Evolutionary conservation across 2,888 invertebrate species (phyloP).

Genomic region (Lamellibrachia satsuma): DNA sequence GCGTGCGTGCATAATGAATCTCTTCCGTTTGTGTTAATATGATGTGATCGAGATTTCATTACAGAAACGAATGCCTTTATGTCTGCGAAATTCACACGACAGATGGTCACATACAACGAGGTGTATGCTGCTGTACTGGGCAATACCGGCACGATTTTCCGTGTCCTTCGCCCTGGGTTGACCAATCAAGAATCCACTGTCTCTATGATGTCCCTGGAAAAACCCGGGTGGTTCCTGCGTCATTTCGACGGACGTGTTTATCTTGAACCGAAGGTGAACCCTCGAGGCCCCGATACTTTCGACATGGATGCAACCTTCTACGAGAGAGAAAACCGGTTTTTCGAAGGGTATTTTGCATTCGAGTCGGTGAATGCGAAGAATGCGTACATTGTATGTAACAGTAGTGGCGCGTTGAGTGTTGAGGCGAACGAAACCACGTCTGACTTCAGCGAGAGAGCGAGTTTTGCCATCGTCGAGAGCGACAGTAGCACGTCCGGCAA

Average conservation of each 20-base stretch:
- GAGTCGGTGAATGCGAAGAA: neutral
- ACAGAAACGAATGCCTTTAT: too few species aligned
- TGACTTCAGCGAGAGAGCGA: neutral
- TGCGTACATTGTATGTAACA: neutral
- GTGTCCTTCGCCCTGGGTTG: neutral
- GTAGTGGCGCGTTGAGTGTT: neutral
- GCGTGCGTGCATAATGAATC: neutral
- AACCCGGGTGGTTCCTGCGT: too few species aligned
- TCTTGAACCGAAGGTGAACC: too few species aligned
- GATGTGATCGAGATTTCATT: neutral
- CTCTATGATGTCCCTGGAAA: neutral
- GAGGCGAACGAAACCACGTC: neutral
- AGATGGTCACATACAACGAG: too few species aligned
- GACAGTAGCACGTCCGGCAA: neutral
- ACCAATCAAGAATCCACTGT: neutral
- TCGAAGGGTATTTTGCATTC: neutral
- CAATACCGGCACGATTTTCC: neutral
- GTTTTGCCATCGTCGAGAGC: neutral
- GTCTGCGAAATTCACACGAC: too few species aligned
- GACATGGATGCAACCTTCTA: neutral
- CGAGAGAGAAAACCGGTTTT: constrained; percentile 1
- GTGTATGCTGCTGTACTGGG: too few species aligned
- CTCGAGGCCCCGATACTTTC: too few species aligned
- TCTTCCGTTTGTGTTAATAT: neutral
- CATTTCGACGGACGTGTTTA: too few species aligned